These are phyloP conservation scores for Alexandromys fortis DNA, from an alignment of 2,113 vertebrate species.

Conservation along the genomic window DNA sequence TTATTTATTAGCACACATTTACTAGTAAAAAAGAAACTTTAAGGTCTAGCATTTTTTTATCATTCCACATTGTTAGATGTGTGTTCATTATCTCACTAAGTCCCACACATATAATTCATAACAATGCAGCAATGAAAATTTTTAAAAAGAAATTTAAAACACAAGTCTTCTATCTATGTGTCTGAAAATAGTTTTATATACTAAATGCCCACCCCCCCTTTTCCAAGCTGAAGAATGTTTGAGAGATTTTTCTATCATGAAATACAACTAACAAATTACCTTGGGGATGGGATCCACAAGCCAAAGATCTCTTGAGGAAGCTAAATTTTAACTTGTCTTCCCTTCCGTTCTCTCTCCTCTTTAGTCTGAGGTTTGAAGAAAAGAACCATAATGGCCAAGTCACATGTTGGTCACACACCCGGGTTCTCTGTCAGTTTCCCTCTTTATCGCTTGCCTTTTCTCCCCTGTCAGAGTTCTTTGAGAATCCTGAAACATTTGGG, in stretches of 20 bases:
- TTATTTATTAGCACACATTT: not conserved
- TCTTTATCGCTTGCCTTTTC: conserved; percentile 31
- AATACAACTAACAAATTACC: not conserved
- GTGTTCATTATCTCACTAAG: not conserved
- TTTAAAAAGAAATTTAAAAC: conserved; percentile 16
- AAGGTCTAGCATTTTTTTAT: not conserved
- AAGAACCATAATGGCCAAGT: conserved; percentile 64
- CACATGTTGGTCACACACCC: conserved; percentile 19
- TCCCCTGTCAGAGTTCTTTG: conserved; percentile 33
- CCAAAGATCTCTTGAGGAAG: not conserved
- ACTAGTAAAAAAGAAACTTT: not conserved
- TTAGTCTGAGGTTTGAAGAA: conserved; percentile 53
- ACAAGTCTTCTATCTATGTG: not conserved
- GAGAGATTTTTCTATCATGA: not conserved
- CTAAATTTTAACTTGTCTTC: not conserved
- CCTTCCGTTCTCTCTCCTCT: not conserved
- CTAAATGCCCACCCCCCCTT: not conserved
- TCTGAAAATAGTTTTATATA: conserved; percentile 6
- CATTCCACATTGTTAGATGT: not conserved
- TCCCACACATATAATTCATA: not conserved
- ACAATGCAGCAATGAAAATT: not conserved
- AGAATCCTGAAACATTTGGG: conserved; percentile 26
- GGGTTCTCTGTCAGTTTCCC: conserved; percentile 36
- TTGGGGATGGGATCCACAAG: not conserved
- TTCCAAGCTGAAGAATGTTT: not conserved